Evolutionary conservation across 2,888 invertebrate species (phyloP).

Genomic region (Andrena chrysosceles): DNA sequence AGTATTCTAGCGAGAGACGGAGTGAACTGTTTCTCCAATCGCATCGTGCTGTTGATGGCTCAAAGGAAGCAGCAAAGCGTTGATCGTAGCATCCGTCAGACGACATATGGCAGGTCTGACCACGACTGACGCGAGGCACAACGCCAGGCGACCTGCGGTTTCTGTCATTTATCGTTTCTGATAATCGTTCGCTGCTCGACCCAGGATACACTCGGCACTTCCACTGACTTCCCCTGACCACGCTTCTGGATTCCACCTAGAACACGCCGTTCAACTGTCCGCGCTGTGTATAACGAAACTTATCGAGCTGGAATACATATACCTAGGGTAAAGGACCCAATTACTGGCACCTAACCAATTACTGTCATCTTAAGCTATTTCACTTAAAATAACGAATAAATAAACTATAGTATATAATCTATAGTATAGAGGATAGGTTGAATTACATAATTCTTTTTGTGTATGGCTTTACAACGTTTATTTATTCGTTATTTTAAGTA

Average conservation of each 20-base stretch:
- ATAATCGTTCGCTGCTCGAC: slow-evolving; percentile 75
- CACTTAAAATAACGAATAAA: no score
- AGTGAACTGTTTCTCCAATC: no score
- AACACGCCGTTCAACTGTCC: slow-evolving; percentile 11
- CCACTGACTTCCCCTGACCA: slow-evolving; percentile 50
- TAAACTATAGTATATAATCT: no score
- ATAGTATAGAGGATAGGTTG: no score
- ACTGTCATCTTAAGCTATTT: no score
- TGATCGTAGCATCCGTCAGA: neutral
- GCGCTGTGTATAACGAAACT: slow-evolving; percentile 30
- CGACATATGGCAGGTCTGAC: slow-evolving; percentile 70
- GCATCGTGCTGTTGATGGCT: neutral
- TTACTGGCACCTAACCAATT: no score
- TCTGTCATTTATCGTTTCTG: slow-evolving; percentile 80
- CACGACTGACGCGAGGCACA: slow-evolving; percentile 59
- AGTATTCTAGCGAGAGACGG: no score
- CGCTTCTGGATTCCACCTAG: slow-evolving; percentile 55
- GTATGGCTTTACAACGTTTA: no score
- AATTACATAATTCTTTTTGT: no score
- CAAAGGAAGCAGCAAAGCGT: neutral
- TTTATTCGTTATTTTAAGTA: no score
- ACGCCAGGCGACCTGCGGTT: slow-evolving; percentile 80
- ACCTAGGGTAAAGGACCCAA: no score
- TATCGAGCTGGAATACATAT: slow-evolving; percentile 29
- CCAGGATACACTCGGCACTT: slow-evolving; percentile 49